Evolutionary conservation across 2,888 invertebrate species (phyloP), one percentile per base, ranked within the genome.

Genomic region (Tetanocera ferruginea): DNA sequence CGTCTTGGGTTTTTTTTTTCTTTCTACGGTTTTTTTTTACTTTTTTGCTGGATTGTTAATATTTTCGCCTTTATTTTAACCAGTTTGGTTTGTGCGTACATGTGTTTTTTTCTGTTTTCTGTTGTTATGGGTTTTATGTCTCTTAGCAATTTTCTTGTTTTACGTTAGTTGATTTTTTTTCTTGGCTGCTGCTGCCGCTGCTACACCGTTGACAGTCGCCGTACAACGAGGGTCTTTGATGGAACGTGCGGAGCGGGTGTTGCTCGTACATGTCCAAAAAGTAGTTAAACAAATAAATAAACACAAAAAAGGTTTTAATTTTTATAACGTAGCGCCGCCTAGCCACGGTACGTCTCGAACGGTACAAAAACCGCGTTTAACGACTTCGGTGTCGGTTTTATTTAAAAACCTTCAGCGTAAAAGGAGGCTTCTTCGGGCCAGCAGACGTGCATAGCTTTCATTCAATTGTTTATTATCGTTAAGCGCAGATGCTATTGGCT

Each of bases 351-450:
- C 43, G 43, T 3, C 43, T 43, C 43, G 43, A 43, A 43, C 43
- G 43, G 43, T 43, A 14, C 43, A 43, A 43, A 43, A 43, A 43
- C 14, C 23, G 57, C 8, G 55, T 55, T 55, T 60, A 28, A 28
- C 57, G 77, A 78, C 76, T 71, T 37, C 69, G 77, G 76, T 76
- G 78, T 78, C 78, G 78, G 79, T 78, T 80, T 71, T 52, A 43
- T 62, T 62, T n/a, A 17, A 31, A 51, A 79, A 74, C 77, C 70
- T 49, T 69, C 43, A 37, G 43, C 11, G 43, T 25, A 14, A 9
- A 60, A 60, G 57, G 57, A 60, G 57, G 57, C 25, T 25, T 25
- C 57, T 60, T 60, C 57, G 31, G 23, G 4, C 31, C 31, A 8
- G 43, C n/a, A 31, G 17, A 52, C 49, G 2, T 3, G 43, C 64